phyloP scores from a whole-genome alignment of 2,888 invertebrate genomes.

The Agriotes lineatus region DNA sequence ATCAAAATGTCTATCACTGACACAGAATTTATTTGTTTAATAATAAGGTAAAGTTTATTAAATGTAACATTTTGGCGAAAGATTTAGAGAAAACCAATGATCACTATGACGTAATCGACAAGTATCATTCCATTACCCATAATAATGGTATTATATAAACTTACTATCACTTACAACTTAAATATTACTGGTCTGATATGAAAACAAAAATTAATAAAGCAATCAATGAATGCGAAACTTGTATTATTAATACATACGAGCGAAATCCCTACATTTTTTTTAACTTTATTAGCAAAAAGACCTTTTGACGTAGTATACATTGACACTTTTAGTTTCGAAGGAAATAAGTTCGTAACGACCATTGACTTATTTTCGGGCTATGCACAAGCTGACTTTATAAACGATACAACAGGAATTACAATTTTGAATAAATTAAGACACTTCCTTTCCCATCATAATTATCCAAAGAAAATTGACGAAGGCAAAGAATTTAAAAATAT shows the following conservation, averaged over 20 bases:
- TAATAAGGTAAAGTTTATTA: slow-evolving; percentile 42
- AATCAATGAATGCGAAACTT: slow-evolving; percentile 21
- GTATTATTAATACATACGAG: slow-evolving; percentile 31
- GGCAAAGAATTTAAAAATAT: slow-evolving; percentile 45
- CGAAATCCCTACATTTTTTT: slow-evolving; percentile 33
- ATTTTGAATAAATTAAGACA: too few relatives aligned
- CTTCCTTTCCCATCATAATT: too few relatives aligned
- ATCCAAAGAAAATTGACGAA: slow-evolving; percentile 42
- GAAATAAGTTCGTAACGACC: slow-evolving; percentile 34
- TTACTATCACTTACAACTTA: too few relatives aligned
- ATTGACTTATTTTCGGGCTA: slow-evolving; percentile 40
- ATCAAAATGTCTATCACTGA: slow-evolving; percentile 35
- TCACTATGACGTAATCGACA: too few relatives aligned
- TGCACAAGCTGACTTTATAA: too few relatives aligned
- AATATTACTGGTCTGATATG: too few relatives aligned
- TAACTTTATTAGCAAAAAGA: slow-evolving; percentile 30
- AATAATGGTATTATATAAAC: too few relatives aligned
- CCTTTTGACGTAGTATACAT: slow-evolving; percentile 36
- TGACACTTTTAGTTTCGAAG: slow-evolving; percentile 29
- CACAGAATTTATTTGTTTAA: slow-evolving; percentile 41
- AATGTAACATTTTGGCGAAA: too few relatives aligned
- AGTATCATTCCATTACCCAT: too few relatives aligned
- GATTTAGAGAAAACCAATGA: too few relatives aligned
- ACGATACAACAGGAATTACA: too few relatives aligned
- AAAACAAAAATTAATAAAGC: too few relatives aligned